Percentiles rank a stretch among this genome's conserved stretches.
Conservation (phyloP, 2,888 invertebrate species). For the Psococerastis gibbosa region DNA sequence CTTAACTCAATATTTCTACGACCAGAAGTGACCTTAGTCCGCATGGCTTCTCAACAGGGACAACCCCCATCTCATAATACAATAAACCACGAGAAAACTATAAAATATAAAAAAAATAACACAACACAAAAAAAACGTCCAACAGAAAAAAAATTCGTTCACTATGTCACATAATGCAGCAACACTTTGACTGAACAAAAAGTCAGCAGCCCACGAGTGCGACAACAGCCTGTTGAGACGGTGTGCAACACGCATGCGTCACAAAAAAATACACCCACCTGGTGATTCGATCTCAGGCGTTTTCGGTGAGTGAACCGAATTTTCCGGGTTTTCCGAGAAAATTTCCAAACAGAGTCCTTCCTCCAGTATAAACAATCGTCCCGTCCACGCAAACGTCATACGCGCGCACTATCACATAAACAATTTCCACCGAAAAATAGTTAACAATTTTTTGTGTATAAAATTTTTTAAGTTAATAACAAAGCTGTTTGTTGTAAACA, state of each 20-base stretch:
- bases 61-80: not conserved
- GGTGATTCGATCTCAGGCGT: not conserved
- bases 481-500: no score
- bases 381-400: constrained; percentile 2
- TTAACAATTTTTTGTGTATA: no score
- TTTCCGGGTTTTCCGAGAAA: not conserved
- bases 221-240: no score
- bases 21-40: constrained; percentile 10
- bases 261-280: constrained; percentile 10
- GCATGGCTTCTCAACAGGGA: constrained; percentile 6
- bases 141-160: not conserved
- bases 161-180: not conserved
- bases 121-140: not conserved
- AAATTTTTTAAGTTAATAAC: no score
- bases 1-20: constrained; percentile 1
- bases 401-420: constrained; percentile 3
- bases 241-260: no score
- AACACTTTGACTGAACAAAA: constrained; percentile 3
- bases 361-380: not conserved
- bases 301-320: not conserved
- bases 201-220: not conserved
- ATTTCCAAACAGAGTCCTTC: no score
- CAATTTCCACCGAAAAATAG: not conserved
- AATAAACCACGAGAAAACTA: not conserved
- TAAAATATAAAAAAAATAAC: not conserved